Evolutionary conservation across 1,140 invertebrate genomes (phyloP).

Genomic region (Leguminivora glycinivorella): DNA sequence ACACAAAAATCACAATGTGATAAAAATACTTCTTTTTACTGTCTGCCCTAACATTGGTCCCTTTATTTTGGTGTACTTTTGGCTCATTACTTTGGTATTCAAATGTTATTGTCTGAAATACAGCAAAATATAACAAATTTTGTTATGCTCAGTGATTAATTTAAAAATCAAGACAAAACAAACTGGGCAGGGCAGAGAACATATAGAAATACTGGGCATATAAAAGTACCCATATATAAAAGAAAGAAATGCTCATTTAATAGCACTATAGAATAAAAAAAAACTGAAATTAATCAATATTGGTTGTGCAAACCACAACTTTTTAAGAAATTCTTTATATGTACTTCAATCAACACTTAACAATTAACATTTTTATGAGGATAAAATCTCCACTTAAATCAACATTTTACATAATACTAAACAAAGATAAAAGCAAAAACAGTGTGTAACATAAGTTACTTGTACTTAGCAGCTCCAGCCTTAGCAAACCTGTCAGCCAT

Average conservation of each 20-base stretch:
- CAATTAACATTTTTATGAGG: neutral
- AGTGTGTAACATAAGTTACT: constrained; percentile 37
- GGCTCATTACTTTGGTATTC: too few relatives aligned
- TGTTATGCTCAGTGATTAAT: neutral
- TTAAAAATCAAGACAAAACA: neutral
- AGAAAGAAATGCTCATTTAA: too few relatives aligned
- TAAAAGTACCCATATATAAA: too few relatives aligned
- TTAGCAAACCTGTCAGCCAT: constrained; percentile 93
- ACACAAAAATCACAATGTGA: too few relatives aligned
- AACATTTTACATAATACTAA: neutral
- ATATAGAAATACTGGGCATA: too few relatives aligned
- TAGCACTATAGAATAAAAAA: neutral
- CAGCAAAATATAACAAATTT: neutral
- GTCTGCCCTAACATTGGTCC: too few relatives aligned
- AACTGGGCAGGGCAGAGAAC: neutral
- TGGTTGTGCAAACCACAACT: neutral
- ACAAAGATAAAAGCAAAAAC: neutral
- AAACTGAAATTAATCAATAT: neutral
- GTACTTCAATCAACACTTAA: neutral
- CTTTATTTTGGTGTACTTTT: too few relatives aligned
- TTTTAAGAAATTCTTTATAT: neutral
- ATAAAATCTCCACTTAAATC: neutral
- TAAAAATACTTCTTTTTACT: too few relatives aligned
- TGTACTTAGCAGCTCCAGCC: constrained; percentile 77
- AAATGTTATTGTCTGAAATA: neutral